A percentile compares a stretch with the other conserved stretches of the same genome.
These are phyloP conservation scores for Orthonevra nobilis DNA, from an alignment of 2,888 invertebrate species.

Conservation along the genomic window DNA sequence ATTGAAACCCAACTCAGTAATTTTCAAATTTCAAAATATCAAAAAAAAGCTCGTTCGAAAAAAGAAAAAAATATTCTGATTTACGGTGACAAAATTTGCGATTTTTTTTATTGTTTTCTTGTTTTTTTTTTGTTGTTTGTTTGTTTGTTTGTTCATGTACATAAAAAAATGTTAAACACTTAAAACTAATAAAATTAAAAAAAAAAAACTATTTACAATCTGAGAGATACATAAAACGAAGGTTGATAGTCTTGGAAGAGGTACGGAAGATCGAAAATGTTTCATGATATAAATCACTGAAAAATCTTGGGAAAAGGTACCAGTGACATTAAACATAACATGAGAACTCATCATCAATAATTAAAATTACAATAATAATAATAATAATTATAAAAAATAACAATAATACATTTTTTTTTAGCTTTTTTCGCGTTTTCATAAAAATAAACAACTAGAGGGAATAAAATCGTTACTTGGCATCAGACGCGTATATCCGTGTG, in stretches of 20 bases:
- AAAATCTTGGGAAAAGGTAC: slow-evolving; percentile 65
- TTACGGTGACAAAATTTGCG: slow-evolving; percentile 70
- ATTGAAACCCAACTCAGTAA: too few species aligned
- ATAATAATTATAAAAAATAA: slow-evolving; percentile 49
- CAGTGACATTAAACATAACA: slow-evolving; percentile 66
- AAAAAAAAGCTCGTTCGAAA: too few species aligned
- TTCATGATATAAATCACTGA: slow-evolving; percentile 48
- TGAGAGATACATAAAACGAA: slow-evolving; percentile 44
- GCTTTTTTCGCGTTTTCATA: too few species aligned
- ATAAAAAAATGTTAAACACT: slow-evolving; percentile 61
- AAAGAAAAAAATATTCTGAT: neutral
- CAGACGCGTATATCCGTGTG: slow-evolving; percentile 69
- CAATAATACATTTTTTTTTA: too few species aligned
- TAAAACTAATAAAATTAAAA: slow-evolving; percentile 50
- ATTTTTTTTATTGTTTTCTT: slow-evolving; percentile 68
- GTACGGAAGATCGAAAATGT: slow-evolving; percentile 58
- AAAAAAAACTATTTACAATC: slow-evolving; percentile 66
- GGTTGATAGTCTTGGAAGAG: slow-evolving; percentile 53
- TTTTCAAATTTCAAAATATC: too few species aligned
- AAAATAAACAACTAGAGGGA: slow-evolving; percentile 70
- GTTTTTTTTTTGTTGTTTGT: slow-evolving; percentile 62
- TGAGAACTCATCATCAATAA: slow-evolving; percentile 60
- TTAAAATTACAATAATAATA: slow-evolving; percentile 25
- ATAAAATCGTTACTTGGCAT: slow-evolving; percentile 71
- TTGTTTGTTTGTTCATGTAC: slow-evolving; percentile 64